Conservation (phyloP, 2,113 vertebrate genomes). For the Stomatorhinus ivindoensis region DNA sequence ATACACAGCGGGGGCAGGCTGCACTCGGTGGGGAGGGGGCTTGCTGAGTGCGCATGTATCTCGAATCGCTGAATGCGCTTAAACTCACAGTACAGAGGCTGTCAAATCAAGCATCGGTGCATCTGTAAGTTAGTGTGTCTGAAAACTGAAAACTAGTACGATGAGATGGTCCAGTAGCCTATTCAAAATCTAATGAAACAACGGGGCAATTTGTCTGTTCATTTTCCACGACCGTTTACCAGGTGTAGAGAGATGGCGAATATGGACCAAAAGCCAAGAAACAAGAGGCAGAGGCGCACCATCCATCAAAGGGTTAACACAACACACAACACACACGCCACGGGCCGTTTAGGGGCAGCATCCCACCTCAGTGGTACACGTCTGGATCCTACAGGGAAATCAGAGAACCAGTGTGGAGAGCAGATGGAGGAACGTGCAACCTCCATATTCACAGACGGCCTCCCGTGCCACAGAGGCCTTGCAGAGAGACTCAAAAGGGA, state of each 20-base stretch:
- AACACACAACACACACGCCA: not conserved
- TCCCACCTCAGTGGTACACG: not conserved
- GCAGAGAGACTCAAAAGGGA: not conserved
- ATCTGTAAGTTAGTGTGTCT: not conserved
- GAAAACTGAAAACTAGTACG: not conserved
- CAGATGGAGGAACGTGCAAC: not conserved
- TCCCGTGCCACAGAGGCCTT: not conserved
- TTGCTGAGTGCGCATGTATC: not conserved
- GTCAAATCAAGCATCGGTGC: not conserved
- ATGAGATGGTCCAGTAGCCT: not conserved
- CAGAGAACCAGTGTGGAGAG: not conserved
- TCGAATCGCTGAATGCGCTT: not conserved
- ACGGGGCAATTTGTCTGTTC: not conserved
- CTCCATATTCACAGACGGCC: not conserved
- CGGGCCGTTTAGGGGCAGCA: not conserved
- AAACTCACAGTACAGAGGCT: not conserved
- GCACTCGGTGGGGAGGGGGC: not conserved
- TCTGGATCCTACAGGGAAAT: not conserved
- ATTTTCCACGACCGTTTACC: not conserved
- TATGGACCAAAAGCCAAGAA: not conserved
- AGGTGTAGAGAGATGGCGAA: not conserved
- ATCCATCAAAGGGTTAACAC: not conserved
- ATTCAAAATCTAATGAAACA: not conserved
- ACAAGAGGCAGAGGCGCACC: not conserved
- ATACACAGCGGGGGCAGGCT: not conserved